These are phyloP conservation scores for Diadegma fenestrale DNA, from an alignment of 2,888 invertebrate species.

Conservation along the genomic window DNA sequence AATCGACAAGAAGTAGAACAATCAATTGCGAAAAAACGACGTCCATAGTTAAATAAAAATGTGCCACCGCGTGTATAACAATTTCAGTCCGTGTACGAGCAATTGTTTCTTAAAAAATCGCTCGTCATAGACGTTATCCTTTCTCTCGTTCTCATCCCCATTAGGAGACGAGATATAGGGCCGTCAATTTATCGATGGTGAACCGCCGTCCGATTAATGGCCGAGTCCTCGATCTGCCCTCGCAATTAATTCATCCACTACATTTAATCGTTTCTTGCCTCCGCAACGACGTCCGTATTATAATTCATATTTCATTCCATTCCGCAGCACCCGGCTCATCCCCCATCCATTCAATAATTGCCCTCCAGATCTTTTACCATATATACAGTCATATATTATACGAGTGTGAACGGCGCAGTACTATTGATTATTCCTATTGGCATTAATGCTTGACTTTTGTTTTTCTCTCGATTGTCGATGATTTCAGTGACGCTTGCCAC, in stretches of 20 bases:
- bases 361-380: not conserved
- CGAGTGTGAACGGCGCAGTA: too few species aligned
- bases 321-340: not conserved
- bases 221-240: slow-evolving; percentile 38
- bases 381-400: too few species aligned
- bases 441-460: not conserved
- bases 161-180: slow-evolving; percentile 31
- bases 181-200: slow-evolving; percentile 59
- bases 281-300: not conserved
- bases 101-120: too few species aligned
- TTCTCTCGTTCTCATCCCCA: too few species aligned
- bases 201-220: slow-evolving; percentile 57
- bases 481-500: slow-evolving; percentile 92
- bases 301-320: slow-evolving; percentile 5
- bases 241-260: slow-evolving; percentile 20
- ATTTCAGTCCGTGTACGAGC: too few species aligned
- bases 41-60: too few species aligned
- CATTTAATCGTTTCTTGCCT: not conserved
- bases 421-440: not conserved
- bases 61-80: too few species aligned
- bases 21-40: slow-evolving; percentile 50
- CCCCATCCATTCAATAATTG: not conserved
- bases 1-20: slow-evolving; percentile 65
- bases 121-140: too few species aligned
- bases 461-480: not conserved